A percentile compares a stretch with the other conserved stretches of the same genome.
phyloP scores from a whole-genome alignment of 2,797 vertebrate species.

The Sarcophilus harrisii region DNA sequence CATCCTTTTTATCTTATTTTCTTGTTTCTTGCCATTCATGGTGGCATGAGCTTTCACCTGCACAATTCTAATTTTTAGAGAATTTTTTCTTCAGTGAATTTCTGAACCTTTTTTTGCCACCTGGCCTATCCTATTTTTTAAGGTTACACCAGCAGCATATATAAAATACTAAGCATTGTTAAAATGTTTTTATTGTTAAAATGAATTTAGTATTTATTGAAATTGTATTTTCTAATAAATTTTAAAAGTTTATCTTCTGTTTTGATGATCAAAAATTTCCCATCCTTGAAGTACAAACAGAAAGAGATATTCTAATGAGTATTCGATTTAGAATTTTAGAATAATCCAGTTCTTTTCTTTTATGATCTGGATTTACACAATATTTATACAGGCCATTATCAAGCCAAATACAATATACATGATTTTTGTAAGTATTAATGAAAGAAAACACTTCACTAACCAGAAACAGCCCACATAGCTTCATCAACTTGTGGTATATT shows the following conservation, averaged over 20 bases:
- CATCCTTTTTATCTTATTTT: background rate
- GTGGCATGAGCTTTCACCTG: background rate
- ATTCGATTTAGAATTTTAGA: background rate
- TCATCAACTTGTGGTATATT: slow-evolving; percentile 88
- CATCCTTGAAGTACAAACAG: background rate
- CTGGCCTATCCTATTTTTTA: background rate
- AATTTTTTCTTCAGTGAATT: background rate
- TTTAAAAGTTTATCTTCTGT: background rate
- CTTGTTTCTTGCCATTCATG: background rate
- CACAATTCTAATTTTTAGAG: background rate
- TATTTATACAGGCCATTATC: background rate
- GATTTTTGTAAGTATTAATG: background rate
- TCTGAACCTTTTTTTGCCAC: background rate
- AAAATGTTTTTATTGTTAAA: too few species aligned
- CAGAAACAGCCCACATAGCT: slow-evolving; percentile 92
- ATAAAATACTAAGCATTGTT: too few species aligned
- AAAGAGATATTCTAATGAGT: background rate
- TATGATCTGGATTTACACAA: background rate
- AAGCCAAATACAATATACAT: background rate
- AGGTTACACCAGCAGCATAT: background rate
- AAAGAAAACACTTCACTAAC: slow-evolving; percentile 81
- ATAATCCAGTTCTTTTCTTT: background rate
- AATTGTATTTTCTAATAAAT: background rate
- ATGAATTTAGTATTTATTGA: background rate
- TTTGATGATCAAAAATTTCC: background rate